Percentiles rank a stretch among this genome's conserved stretches.
phyloP scores from a whole-genome alignment of 1,140 invertebrate genomes.

The Solenopsis invicta region DNA sequence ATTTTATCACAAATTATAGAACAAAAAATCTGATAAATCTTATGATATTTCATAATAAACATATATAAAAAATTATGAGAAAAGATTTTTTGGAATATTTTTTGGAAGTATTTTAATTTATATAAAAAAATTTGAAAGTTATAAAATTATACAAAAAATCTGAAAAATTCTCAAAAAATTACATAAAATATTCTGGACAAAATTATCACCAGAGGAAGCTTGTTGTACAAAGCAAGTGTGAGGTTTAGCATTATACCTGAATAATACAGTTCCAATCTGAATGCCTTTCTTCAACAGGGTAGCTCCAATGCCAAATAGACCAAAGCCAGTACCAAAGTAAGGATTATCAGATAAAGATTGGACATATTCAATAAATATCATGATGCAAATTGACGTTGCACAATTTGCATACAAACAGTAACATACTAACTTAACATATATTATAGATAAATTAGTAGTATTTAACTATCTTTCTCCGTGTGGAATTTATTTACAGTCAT shows the following conservation, averaged over 20 bases:
- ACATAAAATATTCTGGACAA: too few species aligned
- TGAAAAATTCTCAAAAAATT: too few species aligned
- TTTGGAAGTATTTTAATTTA: too few species aligned
- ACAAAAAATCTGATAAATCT: too few species aligned
- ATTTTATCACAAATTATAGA: too few species aligned
- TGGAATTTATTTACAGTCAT: neutral
- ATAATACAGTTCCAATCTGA: conserved; percentile 93
- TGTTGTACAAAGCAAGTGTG: neutral
- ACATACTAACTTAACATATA: neutral
- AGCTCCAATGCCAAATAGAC: conserved; percentile 97
- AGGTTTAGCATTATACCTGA: conserved; percentile 84
- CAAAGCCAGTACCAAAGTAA: conserved; percentile 99
- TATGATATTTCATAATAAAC: too few species aligned
- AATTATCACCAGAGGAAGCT: too few species aligned
- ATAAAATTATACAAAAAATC: too few species aligned
- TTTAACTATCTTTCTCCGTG: neutral
- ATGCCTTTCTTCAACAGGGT: conserved; percentile 94
- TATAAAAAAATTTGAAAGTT: too few species aligned
- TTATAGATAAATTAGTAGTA: neutral
- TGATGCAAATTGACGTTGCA: conserved; percentile 77
- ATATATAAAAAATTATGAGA: too few species aligned
- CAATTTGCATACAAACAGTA: neutral
- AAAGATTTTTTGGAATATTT: too few species aligned
- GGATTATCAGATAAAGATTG: conserved; percentile 95
- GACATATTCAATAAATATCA: conserved; percentile 93